Conservation (phyloP, 2,113 vertebrate species). For the Bubo scandiacus region DNA sequence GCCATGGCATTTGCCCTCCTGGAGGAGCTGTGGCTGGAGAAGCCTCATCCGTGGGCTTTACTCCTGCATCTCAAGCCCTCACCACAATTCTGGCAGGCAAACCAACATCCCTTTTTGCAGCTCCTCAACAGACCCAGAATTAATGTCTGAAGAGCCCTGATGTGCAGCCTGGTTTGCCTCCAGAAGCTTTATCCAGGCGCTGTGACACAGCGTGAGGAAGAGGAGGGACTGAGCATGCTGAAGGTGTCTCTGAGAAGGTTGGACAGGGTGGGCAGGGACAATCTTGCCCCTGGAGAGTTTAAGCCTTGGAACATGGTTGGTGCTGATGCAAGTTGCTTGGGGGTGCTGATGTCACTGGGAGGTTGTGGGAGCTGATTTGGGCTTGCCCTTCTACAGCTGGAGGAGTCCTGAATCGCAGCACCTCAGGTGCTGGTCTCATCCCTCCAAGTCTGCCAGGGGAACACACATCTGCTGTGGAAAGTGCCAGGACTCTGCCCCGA, state of each 20-base stretch:
- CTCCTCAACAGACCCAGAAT: not conserved
- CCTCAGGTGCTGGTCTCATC: not conserved
- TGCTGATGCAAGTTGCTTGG: not conserved
- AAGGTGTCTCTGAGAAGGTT: not conserved
- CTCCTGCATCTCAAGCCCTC: not conserved
- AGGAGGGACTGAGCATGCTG: not conserved
- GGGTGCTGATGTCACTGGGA: not conserved
- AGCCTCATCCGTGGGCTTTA: not conserved
- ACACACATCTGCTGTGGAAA: not conserved
- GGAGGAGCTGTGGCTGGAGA: not conserved
- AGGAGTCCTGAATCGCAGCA: not conserved
- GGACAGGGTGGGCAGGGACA: not conserved
- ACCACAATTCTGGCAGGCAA: not conserved
- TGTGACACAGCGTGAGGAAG: accelerated
- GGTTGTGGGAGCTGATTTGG: not conserved
- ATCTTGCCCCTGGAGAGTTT: not conserved
- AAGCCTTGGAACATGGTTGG: not conserved
- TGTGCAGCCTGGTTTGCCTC: not conserved
- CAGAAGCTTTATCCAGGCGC: not conserved
- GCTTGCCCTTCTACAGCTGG: not conserved
- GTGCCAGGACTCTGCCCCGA: not conserved
- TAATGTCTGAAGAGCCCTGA: not conserved
- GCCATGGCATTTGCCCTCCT: not conserved
- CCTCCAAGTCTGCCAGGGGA: not conserved
- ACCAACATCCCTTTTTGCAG: not conserved